Conservation (phyloP, 2,888 invertebrate species). For the Hirtodrosophila cameraria region DNA sequence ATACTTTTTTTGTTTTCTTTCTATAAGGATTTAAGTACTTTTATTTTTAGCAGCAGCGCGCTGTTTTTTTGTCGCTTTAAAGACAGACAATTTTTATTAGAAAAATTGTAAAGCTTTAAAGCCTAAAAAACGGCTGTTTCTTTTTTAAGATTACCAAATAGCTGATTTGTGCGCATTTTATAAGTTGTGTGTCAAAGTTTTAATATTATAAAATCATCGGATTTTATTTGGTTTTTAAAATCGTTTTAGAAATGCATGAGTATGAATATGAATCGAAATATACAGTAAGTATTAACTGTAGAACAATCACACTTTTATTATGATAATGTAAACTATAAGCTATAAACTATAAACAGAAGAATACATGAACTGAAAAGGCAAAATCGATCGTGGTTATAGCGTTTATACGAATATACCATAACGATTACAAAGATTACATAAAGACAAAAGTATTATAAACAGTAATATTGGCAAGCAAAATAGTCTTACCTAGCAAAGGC, state of each 20-base stretch:
- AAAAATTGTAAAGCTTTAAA: conserved; percentile 23
- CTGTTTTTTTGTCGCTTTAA: conserved; percentile 55
- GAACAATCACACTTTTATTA: conserved; percentile 27
- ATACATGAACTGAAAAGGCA: conserved; percentile 53
- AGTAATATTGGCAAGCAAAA: conserved; percentile 59
- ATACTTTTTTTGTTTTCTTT: conserved; percentile 47
- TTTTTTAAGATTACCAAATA: background rate
- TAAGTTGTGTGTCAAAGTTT: conserved; percentile 81
- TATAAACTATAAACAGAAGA: conserved; percentile 37
- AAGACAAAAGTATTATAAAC: conserved; percentile 49
- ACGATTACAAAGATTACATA: conserved; percentile 37
- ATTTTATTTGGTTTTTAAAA: conserved; percentile 71
- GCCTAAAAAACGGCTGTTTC: conserved; percentile 40
- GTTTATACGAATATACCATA: conserved; percentile 31
- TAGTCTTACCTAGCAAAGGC: conserved; percentile 89
- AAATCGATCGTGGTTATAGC: conserved; percentile 37
- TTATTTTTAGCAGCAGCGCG: conserved; percentile 46
- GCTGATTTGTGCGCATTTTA: conserved; percentile 50
- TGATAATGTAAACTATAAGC: conserved; percentile 28
- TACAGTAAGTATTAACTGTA: conserved; percentile 57
- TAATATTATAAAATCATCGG: conserved; percentile 83
- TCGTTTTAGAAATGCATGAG: conserved; percentile 77
- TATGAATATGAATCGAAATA: conserved; percentile 51
- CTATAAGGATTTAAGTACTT: conserved; percentile 37
- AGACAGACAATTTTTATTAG: conserved; percentile 48